A percentile compares a stretch with the other conserved stretches of the same genome.
Conservation (phyloP, 2,888 invertebrate species). For the Drosophila formosana region DNA sequence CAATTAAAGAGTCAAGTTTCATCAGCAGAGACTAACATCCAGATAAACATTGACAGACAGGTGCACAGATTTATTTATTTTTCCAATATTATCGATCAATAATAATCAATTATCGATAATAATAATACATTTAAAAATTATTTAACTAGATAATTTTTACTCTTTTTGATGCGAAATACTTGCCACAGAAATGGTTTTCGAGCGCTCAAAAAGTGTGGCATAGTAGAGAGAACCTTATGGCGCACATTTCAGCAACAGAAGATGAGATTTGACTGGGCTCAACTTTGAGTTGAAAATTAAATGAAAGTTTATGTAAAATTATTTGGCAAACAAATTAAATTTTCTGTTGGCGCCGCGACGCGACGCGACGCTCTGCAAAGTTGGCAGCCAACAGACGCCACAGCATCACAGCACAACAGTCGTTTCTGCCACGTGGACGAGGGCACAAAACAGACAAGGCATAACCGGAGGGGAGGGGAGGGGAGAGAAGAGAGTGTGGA, state of each 20-base stretch:
- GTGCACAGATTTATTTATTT: too few species aligned
- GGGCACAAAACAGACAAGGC: neutral
- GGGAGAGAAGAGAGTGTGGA: too few species aligned
- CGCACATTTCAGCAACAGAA: constrained; percentile 9
- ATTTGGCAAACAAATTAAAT: constrained; percentile 59
- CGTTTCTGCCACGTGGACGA: constrained; percentile 7
- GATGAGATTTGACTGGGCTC: constrained; percentile 21
- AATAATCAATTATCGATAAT: neutral
- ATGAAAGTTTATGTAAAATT: constrained; percentile 48
- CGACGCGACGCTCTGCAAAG: constrained; percentile 15
- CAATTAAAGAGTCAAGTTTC: too few species aligned
- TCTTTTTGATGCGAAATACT: neutral
- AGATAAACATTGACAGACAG: too few species aligned
- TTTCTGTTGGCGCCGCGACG: constrained; percentile 14
- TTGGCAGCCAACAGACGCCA: constrained; percentile 32
- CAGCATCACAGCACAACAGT: constrained; percentile 23
- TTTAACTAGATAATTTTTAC: too few species aligned
- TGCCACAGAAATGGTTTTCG: neutral
- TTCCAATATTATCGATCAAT: too few species aligned
- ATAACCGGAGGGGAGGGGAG: neutral
- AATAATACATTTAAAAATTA: too few species aligned
- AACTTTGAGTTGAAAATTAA: constrained; percentile 47
- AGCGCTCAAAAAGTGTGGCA: neutral
- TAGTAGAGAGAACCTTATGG: neutral
- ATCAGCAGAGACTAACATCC: too few species aligned